A percentile compares a stretch with the other conserved stretches of the same genome.
phyloP scores from a whole-genome alignment of 1,140 invertebrate genomes.

The Arctopsyche grandis region DNA sequence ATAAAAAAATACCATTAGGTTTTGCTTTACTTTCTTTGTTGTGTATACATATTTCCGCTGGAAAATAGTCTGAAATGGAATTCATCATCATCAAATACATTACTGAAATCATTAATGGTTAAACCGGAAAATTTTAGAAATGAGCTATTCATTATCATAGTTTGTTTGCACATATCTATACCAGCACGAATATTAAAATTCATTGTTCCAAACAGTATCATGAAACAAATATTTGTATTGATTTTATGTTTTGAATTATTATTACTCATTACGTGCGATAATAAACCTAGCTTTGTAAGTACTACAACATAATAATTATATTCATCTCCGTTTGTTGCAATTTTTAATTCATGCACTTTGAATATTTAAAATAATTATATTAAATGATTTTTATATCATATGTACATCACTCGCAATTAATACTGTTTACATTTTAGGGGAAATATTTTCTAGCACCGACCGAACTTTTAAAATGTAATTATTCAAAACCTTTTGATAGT shows the following conservation, averaged over 20 bases:
- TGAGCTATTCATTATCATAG: too few species aligned
- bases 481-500: background rate
- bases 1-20: background rate
- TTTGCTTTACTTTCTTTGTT: too few species aligned
- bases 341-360: background rate
- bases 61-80: background rate
- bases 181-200: background rate
- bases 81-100: too few species aligned
- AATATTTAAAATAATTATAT: background rate
- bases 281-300: background rate
- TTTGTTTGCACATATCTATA: too few species aligned
- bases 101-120: background rate
- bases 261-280: background rate
- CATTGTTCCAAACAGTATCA: background rate
- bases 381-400: background rate
- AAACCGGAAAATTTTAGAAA: background rate
- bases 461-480: background rate
- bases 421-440: background rate
- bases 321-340: background rate
- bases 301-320: too few species aligned
- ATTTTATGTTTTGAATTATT: background rate
- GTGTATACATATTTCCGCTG: background rate
- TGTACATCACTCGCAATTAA: background rate
- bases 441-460: background rate
- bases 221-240: background rate